Conservation (phyloP, 2,888 invertebrate species). For the Nomada flava region DNA sequence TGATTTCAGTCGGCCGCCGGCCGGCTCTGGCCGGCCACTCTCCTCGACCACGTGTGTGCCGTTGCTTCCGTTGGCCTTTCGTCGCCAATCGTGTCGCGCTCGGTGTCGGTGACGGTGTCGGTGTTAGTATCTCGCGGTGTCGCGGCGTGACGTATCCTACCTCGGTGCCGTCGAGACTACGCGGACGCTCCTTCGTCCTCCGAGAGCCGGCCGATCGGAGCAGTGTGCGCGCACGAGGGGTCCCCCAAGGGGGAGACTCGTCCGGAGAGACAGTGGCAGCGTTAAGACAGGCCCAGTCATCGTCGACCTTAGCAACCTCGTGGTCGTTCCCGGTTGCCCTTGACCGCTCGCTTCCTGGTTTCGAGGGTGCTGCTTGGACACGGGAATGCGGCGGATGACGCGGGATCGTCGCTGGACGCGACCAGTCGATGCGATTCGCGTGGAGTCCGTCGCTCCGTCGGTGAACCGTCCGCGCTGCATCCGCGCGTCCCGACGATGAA, state of each 20-base stretch:
- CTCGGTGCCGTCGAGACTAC: background rate
- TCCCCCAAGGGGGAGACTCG: background rate
- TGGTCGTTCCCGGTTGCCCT: conserved; percentile 9
- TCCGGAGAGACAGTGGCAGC: background rate
- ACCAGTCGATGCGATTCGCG: background rate
- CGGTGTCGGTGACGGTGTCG: conserved; percentile 15
- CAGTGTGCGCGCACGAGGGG: conserved; percentile 4
- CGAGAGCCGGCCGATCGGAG: background rate
- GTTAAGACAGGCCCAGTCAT: background rate
- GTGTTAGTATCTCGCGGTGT: background rate
- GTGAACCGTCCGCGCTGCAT: background rate
- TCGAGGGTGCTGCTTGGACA: background rate
- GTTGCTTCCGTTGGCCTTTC: conserved; percentile 9
- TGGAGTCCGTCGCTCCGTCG: conserved; percentile 8
- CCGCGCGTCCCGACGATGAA: background rate
- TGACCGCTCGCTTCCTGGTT: conserved; percentile 6
- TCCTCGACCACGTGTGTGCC: conserved; percentile 66
- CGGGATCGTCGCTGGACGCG: conserved; percentile 39
- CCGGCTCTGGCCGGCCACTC: conserved; percentile 83
- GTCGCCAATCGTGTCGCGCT: conserved; percentile 9
- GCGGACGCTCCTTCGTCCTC: background rate
- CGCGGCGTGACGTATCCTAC: background rate
- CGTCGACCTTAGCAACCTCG: background rate
- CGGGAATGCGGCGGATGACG: conserved; percentile 41
- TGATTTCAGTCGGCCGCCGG: conserved; percentile 84